These are phyloP conservation scores for Erethizon dorsatum DNA, from an alignment of 2,797 vertebrate species.

Conservation along the genomic window DNA sequence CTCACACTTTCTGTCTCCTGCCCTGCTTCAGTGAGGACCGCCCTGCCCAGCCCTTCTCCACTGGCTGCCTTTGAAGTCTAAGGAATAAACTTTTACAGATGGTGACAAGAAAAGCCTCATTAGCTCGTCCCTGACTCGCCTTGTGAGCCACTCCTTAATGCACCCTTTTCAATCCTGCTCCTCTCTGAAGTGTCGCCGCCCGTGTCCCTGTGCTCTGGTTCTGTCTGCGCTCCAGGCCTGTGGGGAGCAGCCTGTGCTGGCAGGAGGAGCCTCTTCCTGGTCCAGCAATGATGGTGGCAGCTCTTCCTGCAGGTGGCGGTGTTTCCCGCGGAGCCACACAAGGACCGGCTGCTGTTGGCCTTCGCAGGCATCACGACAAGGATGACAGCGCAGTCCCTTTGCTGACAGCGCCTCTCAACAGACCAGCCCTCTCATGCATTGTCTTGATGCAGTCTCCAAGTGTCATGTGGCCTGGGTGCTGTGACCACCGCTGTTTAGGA, in stretches of 20 bases:
- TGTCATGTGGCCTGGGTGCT: neutral
- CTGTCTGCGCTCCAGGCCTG: neutral
- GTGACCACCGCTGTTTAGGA: neutral
- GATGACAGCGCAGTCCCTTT: neutral
- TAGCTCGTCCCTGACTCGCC: constrained; percentile 74
- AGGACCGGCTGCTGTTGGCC: neutral
- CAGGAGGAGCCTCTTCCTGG: neutral
- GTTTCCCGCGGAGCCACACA: neutral
- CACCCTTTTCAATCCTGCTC: constrained; percentile 75
- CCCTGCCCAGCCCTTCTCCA: constrained; percentile 73
- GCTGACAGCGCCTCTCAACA: neutral
- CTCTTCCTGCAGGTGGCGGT: neutral
- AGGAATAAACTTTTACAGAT: constrained; percentile 84
- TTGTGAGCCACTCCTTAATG: constrained; percentile 77
- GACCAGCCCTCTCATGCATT: neutral
- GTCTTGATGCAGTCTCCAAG: neutral
- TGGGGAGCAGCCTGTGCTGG: neutral
- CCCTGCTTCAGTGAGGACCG: constrained; percentile 60
- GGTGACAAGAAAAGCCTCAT: constrained; percentile 85
- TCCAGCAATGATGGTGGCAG: rapidly evolving
- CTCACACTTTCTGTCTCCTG: neutral
- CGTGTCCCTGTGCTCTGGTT: neutral
- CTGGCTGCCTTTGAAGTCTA: constrained; percentile 85
- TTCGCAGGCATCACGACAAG: neutral
- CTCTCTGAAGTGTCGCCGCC: constrained; percentile 46